These are phyloP conservation scores for Pediacus dermestoides DNA, from an alignment of 2,888 invertebrate genomes.

Conservation along the genomic window DNA sequence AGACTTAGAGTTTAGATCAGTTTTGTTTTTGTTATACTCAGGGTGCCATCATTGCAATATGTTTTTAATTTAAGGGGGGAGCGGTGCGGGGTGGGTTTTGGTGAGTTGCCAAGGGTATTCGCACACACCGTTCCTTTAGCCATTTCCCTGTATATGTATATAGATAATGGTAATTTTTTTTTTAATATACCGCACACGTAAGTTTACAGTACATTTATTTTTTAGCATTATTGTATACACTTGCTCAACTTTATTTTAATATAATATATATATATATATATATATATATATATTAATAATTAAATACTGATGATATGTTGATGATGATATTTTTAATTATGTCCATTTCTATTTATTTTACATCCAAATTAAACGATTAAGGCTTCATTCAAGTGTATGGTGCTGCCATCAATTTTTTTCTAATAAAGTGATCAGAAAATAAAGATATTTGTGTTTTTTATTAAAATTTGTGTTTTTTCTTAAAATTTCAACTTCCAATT, in stretches of 20 bases:
- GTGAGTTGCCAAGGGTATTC: too few species aligned
- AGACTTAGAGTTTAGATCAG: slow-evolving; percentile 27
- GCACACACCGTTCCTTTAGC: too few species aligned
- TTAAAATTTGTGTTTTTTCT: slow-evolving; percentile 2
- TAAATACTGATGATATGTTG: background rate
- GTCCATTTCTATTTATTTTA: slow-evolving; percentile 39
- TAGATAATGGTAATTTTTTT: slow-evolving; percentile 27
- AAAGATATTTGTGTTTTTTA: slow-evolving; percentile 10
- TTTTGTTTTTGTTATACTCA: slow-evolving; percentile 42
- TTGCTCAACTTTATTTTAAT: slow-evolving; percentile 46
- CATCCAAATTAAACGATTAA: slow-evolving; percentile 24
- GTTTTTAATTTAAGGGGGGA: slow-evolving; percentile 30
- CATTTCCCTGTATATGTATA: slow-evolving; percentile 36
- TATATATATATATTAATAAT: too few species aligned
- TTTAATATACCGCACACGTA: slow-evolving; percentile 25
- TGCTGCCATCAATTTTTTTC: slow-evolving; percentile 41
- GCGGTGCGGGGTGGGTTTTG: too few species aligned
- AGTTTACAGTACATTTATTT: slow-evolving; percentile 26
- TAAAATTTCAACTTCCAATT: slow-evolving; percentile 1
- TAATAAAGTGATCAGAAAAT: slow-evolving; percentile 31
- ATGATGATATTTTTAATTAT: slow-evolving; percentile 26
- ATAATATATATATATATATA: slow-evolving; percentile 36
- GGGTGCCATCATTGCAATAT: slow-evolving; percentile 51
- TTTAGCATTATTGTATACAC: slow-evolving; percentile 47
- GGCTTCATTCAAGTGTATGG: slow-evolving; percentile 47